These are phyloP conservation scores for Rachycentron canadum DNA, from an alignment of 2,797 vertebrate species.

Conservation along the genomic window DNA sequence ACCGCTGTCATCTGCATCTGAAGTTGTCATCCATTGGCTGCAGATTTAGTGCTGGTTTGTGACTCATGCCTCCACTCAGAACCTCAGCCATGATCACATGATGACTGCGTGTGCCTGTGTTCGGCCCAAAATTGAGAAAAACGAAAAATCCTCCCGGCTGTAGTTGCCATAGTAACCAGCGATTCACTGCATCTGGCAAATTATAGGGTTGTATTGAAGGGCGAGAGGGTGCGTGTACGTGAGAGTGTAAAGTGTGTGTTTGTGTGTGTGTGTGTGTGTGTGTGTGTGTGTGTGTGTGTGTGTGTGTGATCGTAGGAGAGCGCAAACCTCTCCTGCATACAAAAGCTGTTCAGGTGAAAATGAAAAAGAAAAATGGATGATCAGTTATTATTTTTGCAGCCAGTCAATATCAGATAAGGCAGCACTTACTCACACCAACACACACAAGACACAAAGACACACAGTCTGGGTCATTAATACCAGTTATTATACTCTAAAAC, in stretches of 20 bases:
- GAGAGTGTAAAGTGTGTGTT: conserved; percentile 46
- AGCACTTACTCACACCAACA: conserved; percentile 13
- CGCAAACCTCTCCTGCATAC: conserved; percentile 72
- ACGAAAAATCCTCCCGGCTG: conserved; percentile 65
- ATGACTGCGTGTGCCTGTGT: conserved; percentile 26
- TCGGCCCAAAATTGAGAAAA: conserved; percentile 74
- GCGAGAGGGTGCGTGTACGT: conserved; percentile 55
- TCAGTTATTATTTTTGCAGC: conserved; percentile 46
- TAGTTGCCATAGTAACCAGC: conserved; percentile 84
- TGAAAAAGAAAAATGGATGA: conserved; percentile 50
- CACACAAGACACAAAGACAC: conserved; percentile 16
- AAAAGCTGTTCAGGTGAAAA: conserved; percentile 71
- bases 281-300: conserved; percentile 36
- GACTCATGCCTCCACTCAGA: conserved; percentile 46
- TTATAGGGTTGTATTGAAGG: conserved; percentile 83
- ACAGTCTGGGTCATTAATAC: conserved; percentile 32
- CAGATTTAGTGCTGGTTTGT: conserved; percentile 19
- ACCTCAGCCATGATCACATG: conserved; percentile 44
- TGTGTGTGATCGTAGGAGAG: conserved; percentile 54
- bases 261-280: no score
- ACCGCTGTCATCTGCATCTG: conserved; percentile 17
- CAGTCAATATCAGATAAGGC: conserved; percentile 35
- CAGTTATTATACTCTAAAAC: conserved; percentile 40
- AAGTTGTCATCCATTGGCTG: conserved; percentile 54
- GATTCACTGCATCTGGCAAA: conserved; percentile 84